Percentiles rank a stretch among this genome's conserved stretches.
phyloP scores from a whole-genome alignment of 2,888 invertebrate species.

The Aromia moschata region DNA sequence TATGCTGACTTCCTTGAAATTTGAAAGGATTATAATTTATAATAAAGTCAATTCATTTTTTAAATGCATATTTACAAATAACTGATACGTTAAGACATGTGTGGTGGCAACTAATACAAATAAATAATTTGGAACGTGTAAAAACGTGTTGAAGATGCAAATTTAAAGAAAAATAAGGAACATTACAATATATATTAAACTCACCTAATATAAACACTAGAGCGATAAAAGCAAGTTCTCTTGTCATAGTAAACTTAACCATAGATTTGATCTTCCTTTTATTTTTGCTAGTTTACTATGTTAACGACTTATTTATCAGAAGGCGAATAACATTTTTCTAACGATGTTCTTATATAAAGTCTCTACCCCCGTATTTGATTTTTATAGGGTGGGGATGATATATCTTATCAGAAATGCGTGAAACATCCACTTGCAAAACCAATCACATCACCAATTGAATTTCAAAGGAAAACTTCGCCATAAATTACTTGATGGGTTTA shows the following conservation, averaged over 20 bases:
- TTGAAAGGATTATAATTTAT: too few species aligned
- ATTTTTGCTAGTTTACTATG: not conserved
- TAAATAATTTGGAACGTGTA: too few species aligned
- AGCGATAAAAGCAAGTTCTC: slow-evolving; percentile 27
- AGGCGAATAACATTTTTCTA: slow-evolving; percentile 15
- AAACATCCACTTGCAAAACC: slow-evolving; percentile 39
- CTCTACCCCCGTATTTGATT: slow-evolving; percentile 16
- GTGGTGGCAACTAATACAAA: too few species aligned
- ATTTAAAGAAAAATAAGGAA: too few species aligned
- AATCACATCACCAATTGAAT: slow-evolving; percentile 46
- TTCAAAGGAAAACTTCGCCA: slow-evolving; percentile 48
- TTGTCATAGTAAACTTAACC: slow-evolving; percentile 26
- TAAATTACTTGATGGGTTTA: slow-evolving; percentile 45
- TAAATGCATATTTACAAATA: too few species aligned
- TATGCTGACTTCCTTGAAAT: too few species aligned
- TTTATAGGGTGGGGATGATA: slow-evolving; percentile 22
- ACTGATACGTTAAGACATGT: too few species aligned
- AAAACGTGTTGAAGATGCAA: too few species aligned
- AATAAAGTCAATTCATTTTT: too few species aligned
- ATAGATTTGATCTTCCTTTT: slow-evolving; percentile 12
- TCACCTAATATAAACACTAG: slow-evolving; percentile 31
- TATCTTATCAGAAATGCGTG: slow-evolving; percentile 37
- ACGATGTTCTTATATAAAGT: slow-evolving; percentile 23
- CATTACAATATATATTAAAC: too few species aligned
- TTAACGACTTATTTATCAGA: slow-evolving; percentile 11